Percentiles rank a stretch among this genome's conserved stretches.
These are phyloP conservation scores for Callinectes sapidus DNA, from an alignment of 2,888 invertebrate genomes.

Conservation along the genomic window DNA sequence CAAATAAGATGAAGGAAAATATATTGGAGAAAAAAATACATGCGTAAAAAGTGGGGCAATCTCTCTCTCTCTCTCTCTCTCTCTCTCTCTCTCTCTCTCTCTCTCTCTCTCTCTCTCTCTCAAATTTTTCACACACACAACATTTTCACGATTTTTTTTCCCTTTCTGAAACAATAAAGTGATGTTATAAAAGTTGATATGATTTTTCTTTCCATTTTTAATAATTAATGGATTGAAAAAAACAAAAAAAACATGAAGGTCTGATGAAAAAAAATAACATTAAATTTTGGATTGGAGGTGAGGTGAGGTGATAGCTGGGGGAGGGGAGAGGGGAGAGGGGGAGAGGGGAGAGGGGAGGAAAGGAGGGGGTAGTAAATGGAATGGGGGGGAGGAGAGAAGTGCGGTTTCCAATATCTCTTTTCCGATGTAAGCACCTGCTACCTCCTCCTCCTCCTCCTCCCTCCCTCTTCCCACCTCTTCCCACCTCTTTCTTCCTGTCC, in stretches of 20 bases:
- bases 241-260: not conserved
- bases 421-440: slow-evolving; percentile 23
- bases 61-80: not conserved
- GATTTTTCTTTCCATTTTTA: not conserved
- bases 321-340: not conserved
- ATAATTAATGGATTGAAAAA: not conserved
- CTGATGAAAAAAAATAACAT: not conserved
- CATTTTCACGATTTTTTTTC: not conserved
- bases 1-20: not conserved
- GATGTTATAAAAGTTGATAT: not conserved
- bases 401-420: slow-evolving; percentile 34
- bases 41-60: not conserved
- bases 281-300: not conserved
- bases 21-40: not conserved
- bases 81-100: too few species aligned
- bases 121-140: not conserved
- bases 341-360: not conserved
- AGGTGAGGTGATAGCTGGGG: not conserved
- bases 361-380: slow-evolving; percentile 4
- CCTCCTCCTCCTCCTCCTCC: not conserved
- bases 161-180: not conserved
- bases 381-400: slow-evolving; percentile 15
- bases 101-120: too few species aligned
- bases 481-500: not conserved
- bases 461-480: not conserved